phyloP scores from a whole-genome alignment of 2,113 vertebrate genomes.

The Mystacornis crossleyi region DNA sequence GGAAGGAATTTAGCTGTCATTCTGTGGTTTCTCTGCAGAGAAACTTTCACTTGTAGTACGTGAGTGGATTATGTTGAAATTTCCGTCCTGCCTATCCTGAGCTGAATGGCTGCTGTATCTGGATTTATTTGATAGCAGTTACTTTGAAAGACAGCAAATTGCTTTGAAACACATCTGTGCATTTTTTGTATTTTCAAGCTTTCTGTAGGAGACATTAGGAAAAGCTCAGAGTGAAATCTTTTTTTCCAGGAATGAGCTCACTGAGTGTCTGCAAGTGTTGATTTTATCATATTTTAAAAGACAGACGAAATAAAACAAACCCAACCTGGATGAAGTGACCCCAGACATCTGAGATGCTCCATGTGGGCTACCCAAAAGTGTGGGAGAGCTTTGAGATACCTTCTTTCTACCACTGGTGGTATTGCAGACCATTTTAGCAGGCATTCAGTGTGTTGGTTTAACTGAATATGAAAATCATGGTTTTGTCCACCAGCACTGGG shows the following conservation, averaged over 20 bases:
- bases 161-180: fast-evolving
- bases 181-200: neutral
- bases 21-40: neutral
- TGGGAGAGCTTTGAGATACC: neutral
- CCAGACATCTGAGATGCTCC: fast-evolving
- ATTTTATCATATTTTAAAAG: neutral
- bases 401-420: neutral
- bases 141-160: neutral
- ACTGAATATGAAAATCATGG: neutral
- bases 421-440: neutral
- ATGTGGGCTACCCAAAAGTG: neutral
- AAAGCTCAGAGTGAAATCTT: neutral
- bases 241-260: neutral
- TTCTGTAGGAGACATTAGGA: neutral
- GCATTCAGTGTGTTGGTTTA: neutral
- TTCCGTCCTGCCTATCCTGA: neutral
- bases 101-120: neutral
- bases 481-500: neutral
- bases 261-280: neutral
- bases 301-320: neutral
- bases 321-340: neutral
- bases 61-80: neutral
- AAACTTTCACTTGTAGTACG: neutral
- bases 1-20: neutral
- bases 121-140: neutral